Evolutionary conservation across 2,888 invertebrate genomes (phyloP).

Genomic region (Keiferia lycopersicella): DNA sequence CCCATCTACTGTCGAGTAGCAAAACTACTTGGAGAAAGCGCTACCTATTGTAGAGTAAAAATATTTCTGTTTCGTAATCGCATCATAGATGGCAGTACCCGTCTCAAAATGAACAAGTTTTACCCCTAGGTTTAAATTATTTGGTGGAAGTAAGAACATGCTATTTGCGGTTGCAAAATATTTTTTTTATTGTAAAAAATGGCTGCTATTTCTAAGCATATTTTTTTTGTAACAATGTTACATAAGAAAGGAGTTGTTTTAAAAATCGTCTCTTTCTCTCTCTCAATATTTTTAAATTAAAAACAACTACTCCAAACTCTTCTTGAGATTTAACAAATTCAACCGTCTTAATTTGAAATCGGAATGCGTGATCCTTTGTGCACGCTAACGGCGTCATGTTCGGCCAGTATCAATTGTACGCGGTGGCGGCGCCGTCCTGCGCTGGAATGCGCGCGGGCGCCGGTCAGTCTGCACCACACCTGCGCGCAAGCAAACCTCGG

Average conservation of each 20-base stretch:
- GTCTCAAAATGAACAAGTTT: not conserved
- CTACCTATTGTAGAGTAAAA: conserved; percentile 9
- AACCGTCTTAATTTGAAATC: not conserved
- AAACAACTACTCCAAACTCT: not conserved
- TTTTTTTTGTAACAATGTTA: too few relatives aligned
- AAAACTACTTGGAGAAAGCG: conserved; percentile 2
- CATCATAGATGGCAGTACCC: not conserved
- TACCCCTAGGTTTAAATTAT: too few relatives aligned
- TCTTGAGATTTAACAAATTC: not conserved
- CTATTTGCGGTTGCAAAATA: too few relatives aligned
- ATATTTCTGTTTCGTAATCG: not conserved
- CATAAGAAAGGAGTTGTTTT: too few relatives aligned
- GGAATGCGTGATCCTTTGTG: conserved; percentile 15
- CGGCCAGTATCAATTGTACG: conserved; percentile 48
- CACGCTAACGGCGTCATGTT: conserved; percentile 22
- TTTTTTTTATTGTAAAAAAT: too few relatives aligned
- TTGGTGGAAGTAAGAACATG: too few relatives aligned
- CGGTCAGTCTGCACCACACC: conserved; percentile 84
- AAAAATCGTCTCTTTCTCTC: too few relatives aligned
- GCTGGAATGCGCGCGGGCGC: conserved; percentile 83
- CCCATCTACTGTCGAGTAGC: conserved; percentile 51
- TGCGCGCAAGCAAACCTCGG: conserved; percentile 63
- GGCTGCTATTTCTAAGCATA: too few relatives aligned
- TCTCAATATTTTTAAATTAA: too few relatives aligned
- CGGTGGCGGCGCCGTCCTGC: conserved; percentile 32